Evolutionary conservation across 2,888 invertebrate genomes (phyloP).

Genomic region (Germaria angustata): DNA sequence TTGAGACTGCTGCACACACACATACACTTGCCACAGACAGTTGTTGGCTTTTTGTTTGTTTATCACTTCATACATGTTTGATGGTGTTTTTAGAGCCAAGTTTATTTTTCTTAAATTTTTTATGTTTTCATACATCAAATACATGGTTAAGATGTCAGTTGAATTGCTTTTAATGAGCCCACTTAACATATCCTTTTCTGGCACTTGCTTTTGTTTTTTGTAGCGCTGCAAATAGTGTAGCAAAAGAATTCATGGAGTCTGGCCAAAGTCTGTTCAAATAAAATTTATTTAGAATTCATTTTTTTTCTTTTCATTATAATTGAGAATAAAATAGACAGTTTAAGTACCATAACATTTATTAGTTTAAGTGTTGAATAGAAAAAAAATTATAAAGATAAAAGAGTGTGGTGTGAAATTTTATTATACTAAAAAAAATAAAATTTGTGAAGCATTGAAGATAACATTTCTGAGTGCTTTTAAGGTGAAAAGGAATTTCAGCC

Average conservation of each 20-base stretch:
- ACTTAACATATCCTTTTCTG: slow-evolving; percentile 11
- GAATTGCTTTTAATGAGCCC: slow-evolving; percentile 10
- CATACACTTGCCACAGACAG: slow-evolving; percentile 1
- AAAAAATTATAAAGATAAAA: neutral
- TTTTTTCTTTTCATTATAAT: neutral
- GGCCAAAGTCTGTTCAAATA: slow-evolving; percentile 1
- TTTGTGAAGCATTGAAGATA: no score
- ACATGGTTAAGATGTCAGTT: slow-evolving; percentile 16
- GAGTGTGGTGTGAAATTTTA: neutral
- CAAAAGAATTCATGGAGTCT: neutral
- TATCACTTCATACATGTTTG: neutral
- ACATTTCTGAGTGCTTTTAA: no score
- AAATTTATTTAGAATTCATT: neutral
- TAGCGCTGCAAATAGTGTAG: no score
- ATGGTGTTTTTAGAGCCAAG: neutral
- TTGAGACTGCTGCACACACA: no score
- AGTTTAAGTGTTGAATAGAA: neutral
- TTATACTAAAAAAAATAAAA: no score
- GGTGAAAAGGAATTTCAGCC: no score
- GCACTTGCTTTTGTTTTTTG: neutral
- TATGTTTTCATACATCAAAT: neutral
- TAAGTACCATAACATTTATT: neutral
- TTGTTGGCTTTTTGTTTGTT: slow-evolving; percentile 9
- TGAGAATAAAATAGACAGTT: neutral
- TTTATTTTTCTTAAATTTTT: neutral